Base-by-base conservation (phyloP, 2,888 invertebrate species). In the Acanthosoma haemorrhoidale region DNA sequence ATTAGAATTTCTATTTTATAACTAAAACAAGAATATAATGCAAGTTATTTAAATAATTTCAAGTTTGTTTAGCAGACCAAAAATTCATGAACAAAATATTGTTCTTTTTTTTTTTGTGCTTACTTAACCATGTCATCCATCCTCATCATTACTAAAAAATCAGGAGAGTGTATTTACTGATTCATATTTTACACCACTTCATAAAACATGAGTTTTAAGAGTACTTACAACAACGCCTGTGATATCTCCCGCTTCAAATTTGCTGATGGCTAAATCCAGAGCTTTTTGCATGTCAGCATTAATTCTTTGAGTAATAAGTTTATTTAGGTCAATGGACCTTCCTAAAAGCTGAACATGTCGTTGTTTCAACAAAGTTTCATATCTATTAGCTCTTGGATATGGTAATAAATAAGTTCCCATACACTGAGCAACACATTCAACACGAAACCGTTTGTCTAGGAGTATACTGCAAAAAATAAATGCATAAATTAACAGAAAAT, bases 271-370 rank as follows among this genome's bases (percentile, higher is more conserved):
- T 67, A 95, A 85, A 80, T 97, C 97, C 6, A 99, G 82, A 2
- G 96, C 95, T 79, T 92, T 93, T 78, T 96, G 93, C 88, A 98
- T 91, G 73, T 96, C 94, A 0, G 94, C 93, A 80, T 98, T 98
- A 72, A 99, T 93, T 73, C 98, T 85, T 79, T 99, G 98, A 0
- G 96, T 94, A 63, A 95, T 90, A 29, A 95, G 82, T 78, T 93
- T 89, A 79, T 94, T 95, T 73, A 99, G 84, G 83, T 99, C 98
- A 73, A 99, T 96, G 15, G 96, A 96, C 8, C 98, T 85, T 0
- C 98, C 98, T 43, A 99, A 83, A 68, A 99, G 82, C 77, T 96
- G 96, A 4, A 98, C 95, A 80, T 98, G 97, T 15, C 97, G 82
- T 82, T 99, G 98, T 75, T 95, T 89, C 76, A 99, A 82, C 71